Conservation (phyloP, 2,888 invertebrate genomes). For the Cephus pygmeus region DNA sequence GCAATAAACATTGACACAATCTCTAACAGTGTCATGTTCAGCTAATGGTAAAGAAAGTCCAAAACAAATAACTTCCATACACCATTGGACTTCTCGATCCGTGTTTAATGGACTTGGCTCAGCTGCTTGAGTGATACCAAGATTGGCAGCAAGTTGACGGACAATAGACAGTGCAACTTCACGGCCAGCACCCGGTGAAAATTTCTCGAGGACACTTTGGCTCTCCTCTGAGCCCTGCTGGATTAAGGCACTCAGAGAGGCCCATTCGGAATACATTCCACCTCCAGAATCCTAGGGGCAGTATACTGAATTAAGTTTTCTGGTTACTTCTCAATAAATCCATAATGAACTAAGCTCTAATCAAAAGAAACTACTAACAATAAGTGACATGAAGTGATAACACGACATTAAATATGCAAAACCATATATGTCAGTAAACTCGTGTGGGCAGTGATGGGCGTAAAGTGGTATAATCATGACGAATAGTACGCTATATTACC, state of each 20-base stretch:
- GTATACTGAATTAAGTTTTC: slow-evolving; percentile 2
- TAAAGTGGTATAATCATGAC: neutral
- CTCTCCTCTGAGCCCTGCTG: slow-evolving; percentile 75
- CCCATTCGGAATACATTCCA: slow-evolving; percentile 89
- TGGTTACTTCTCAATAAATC: neutral
- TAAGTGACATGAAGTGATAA: neutral
- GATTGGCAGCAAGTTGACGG: slow-evolving; percentile 77
- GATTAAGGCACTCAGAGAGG: slow-evolving; percentile 75
- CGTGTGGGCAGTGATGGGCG: neutral
- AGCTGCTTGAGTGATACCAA: slow-evolving; percentile 81
- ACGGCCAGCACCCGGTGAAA: slow-evolving; percentile 77
- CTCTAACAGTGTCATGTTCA: slow-evolving; percentile 94
- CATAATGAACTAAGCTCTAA: neutral
- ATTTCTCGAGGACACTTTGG: slow-evolving; percentile 82
- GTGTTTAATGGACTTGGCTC: slow-evolving; percentile 86
- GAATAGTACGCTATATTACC: slow-evolving; percentile 64
- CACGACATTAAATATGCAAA: neutral
- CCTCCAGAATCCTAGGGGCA: slow-evolving; percentile 71
- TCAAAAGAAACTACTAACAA: slow-evolving; percentile 1
- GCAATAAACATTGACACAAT: slow-evolving; percentile 96
- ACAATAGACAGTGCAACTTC: slow-evolving; percentile 87
- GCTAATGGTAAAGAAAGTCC: slow-evolving; percentile 89
- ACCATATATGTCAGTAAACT: neutral
- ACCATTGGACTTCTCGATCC: slow-evolving; percentile 89
- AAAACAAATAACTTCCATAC: slow-evolving; percentile 88